Evolutionary conservation across 2,113 vertebrate species (phyloP).

Genomic region (Catagonus wagneri): DNA sequence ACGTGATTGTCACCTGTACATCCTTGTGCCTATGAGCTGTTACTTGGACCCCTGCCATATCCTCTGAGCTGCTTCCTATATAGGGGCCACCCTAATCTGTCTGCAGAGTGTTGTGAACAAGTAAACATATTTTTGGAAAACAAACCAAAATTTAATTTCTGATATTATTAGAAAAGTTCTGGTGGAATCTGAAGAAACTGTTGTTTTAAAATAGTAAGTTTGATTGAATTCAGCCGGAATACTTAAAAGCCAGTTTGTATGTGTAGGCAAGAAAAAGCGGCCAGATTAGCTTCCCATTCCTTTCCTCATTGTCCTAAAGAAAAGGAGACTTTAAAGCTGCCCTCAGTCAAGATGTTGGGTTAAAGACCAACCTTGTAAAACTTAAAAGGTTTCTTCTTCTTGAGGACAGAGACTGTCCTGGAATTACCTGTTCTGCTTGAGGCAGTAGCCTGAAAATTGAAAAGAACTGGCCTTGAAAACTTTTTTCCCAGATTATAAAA

Average conservation of each 20-base stretch:
- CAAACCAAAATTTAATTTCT: slow-evolving; percentile 27
- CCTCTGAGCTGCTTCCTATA: background rate
- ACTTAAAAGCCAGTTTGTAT: background rate
- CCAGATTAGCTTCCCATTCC: background rate
- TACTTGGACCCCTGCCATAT: background rate
- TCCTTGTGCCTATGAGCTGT: background rate
- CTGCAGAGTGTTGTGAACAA: background rate
- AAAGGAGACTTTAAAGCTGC: background rate
- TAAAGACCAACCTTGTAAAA: background rate
- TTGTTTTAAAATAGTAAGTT: slow-evolving; percentile 38
- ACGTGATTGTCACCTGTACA: background rate
- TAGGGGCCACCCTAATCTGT: background rate
- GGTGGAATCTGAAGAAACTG: background rate
- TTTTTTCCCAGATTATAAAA: background rate
- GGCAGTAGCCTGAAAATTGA: background rate
- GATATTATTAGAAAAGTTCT: slow-evolving; percentile 5
- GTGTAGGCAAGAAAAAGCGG: background rate
- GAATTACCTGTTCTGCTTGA: background rate
- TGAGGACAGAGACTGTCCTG: background rate
- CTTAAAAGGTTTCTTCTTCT: background rate
- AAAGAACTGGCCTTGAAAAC: background rate
- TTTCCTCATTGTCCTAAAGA: background rate
- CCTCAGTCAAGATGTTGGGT: background rate
- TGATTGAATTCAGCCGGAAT: background rate
- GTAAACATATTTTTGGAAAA: slow-evolving; percentile 24